A percentile compares a stretch with the other conserved stretches of the same genome.
Conservation (phyloP, 2,113 vertebrate species). For the Zingel zingel region DNA sequence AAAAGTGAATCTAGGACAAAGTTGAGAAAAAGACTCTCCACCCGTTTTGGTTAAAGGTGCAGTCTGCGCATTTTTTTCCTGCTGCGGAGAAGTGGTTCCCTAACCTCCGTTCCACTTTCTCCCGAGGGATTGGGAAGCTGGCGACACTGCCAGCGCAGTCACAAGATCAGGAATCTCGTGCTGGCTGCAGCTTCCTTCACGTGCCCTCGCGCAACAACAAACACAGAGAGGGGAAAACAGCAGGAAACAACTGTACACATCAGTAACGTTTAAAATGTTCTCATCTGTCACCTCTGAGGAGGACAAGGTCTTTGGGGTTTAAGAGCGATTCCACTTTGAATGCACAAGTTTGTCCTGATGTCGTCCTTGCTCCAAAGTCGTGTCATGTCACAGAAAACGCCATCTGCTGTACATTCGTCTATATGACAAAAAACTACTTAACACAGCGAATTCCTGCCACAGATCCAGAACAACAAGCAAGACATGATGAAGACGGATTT, state of each 20-base stretch:
- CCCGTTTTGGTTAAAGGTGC: slow-evolving; percentile 13
- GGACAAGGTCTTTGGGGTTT: slow-evolving; percentile 26
- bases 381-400: slow-evolving; percentile 19
- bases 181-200: slow-evolving; percentile 39
- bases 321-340: slow-evolving; percentile 18
- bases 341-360: slow-evolving; percentile 41
- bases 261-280: not conserved
- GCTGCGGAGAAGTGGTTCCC: not conserved
- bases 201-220: slow-evolving; percentile 27
- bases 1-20: not conserved
- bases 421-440: slow-evolving; percentile 48
- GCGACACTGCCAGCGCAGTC: slow-evolving; percentile 43
- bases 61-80: not conserved
- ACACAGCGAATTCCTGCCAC: not conserved
- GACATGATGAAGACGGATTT: not conserved
- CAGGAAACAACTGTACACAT: slow-evolving; percentile 13
- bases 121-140: slow-evolving; percentile 27
- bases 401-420: slow-evolving; percentile 61
- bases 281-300: slow-evolving; percentile 21
- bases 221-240: not conserved
- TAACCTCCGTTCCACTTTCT: slow-evolving; percentile 1
- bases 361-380: slow-evolving; percentile 34
- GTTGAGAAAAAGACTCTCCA: not conserved
- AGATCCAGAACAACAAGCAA: slow-evolving; percentile 17
- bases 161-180: slow-evolving; percentile 27